A percentile compares a stretch with the other conserved stretches of the same genome.
Evolutionary conservation across 2,797 vertebrate genomes (phyloP).

Genomic region (Melanotaenia maccullochi): DNA sequence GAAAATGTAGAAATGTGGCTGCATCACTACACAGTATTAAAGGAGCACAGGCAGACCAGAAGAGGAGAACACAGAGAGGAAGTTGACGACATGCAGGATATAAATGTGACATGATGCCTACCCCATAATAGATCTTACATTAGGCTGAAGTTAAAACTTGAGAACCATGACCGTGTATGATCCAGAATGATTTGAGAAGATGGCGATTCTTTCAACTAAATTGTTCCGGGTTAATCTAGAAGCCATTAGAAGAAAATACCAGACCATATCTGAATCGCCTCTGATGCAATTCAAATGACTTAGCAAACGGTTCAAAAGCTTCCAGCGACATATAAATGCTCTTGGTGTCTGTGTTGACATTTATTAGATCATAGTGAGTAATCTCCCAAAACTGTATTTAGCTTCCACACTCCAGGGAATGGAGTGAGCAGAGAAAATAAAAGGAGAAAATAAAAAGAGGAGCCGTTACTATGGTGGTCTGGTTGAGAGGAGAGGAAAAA

Average conservation of each 20-base stretch:
- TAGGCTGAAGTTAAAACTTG: background rate
- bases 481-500: slow-evolving; percentile 5
- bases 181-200: slow-evolving; percentile 15
- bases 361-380: slow-evolving; percentile 13
- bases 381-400: slow-evolving; percentile 25
- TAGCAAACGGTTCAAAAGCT: slow-evolving; percentile 3
- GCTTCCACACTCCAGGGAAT: slow-evolving; percentile 20
- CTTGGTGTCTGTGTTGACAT: background rate
- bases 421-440: background rate
- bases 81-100: too few species aligned
- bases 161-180: background rate
- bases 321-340: background rate
- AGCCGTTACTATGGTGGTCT: slow-evolving; percentile 3
- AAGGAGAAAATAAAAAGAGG: background rate
- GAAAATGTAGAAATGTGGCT: too few species aligned
- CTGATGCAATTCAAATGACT: slow-evolving; percentile 13
- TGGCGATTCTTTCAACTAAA: slow-evolving; percentile 1
- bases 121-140: background rate
- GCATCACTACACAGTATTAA: too few species aligned
- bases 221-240: background rate
- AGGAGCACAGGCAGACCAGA: background rate
- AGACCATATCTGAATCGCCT: too few species aligned
- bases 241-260: background rate
- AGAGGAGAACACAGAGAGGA: background rate
- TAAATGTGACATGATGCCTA: background rate